Evolutionary conservation across 2,797 vertebrate species (phyloP).

Genomic region (Xyrichtys novacula): DNA sequence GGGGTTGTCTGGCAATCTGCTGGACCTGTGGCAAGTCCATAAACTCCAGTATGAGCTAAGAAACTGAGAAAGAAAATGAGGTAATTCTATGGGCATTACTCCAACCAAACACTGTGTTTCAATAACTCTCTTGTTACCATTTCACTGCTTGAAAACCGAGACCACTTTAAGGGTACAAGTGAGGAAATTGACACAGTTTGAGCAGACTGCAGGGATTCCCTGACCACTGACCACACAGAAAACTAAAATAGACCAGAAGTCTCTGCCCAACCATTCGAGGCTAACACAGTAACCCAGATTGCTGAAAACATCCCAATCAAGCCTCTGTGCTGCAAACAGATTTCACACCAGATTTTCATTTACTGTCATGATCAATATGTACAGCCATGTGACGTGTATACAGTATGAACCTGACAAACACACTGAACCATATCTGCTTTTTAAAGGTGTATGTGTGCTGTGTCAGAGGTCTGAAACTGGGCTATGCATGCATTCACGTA

Average conservation of each 20-base stretch:
- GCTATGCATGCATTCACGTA: background rate
- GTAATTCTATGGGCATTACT: background rate
- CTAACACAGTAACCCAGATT: conserved; percentile 57
- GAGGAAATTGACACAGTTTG: conserved; percentile 35
- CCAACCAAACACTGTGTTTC: background rate
- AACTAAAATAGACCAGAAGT: conserved; percentile 43
- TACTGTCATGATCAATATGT: conserved; percentile 7
- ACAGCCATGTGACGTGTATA: background rate
- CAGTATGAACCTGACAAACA: conserved; percentile 3
- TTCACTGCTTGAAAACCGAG: background rate
- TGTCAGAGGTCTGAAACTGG: conserved; percentile 5
- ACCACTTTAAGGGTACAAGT: conserved; percentile 6
- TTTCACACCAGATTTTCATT: conserved; percentile 23
- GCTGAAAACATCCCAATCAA: conserved; percentile 12
- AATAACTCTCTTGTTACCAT: background rate
- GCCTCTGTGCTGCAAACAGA: conserved; percentile 16
- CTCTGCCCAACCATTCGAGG: conserved; percentile 28
- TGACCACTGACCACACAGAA: conserved; percentile 35
- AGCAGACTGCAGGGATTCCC: conserved; percentile 57
- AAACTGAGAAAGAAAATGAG: background rate
- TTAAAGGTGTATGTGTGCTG: background rate
- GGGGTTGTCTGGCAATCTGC: conserved; percentile 17
- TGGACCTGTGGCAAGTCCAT: conserved; percentile 16
- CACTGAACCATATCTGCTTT: background rate
- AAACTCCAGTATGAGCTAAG: background rate